phyloP scores from a whole-genome alignment of 1,140 invertebrate genomes.

The Drosophila littoralis region DNA sequence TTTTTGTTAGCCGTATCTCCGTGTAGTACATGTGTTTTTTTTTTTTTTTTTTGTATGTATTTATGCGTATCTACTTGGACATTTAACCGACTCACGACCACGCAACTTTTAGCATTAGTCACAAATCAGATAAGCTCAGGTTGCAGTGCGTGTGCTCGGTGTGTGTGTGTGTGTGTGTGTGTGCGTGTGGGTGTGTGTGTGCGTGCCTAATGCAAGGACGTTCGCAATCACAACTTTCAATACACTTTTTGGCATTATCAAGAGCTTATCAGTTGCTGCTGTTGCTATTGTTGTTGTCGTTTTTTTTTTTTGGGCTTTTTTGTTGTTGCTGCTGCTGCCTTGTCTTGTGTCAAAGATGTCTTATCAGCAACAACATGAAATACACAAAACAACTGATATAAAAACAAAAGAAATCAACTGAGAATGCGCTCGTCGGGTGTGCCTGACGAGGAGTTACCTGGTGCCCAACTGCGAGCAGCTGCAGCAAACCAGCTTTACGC shows the following conservation, averaged over 20 bases:
- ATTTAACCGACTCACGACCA: background rate
- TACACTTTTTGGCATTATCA: slow-evolving; percentile 47
- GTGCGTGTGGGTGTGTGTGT: slow-evolving; percentile 3
- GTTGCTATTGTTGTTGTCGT: slow-evolving; percentile 3
- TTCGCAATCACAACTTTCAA: slow-evolving; percentile 69
- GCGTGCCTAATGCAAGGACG: slow-evolving; percentile 60
- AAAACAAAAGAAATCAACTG: background rate
- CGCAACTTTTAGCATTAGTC: slow-evolving; percentile 19
- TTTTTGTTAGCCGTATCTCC: slow-evolving; percentile 17
- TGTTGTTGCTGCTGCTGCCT: slow-evolving; percentile 25
- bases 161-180: slow-evolving; percentile 4
- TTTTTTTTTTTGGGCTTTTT: slow-evolving; percentile 24
- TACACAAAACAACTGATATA: slow-evolving; percentile 4
- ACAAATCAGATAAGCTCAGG: slow-evolving; percentile 42
- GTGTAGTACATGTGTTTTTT: slow-evolving; percentile 16
- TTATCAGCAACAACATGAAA: slow-evolving; percentile 58
- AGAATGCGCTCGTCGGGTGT: too few species aligned
- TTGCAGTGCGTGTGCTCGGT: slow-evolving; percentile 10
- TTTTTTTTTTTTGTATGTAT: slow-evolving; percentile 22
- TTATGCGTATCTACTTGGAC: slow-evolving; percentile 39
- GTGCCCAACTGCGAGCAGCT: too few species aligned
- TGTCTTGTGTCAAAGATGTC: slow-evolving; percentile 68
- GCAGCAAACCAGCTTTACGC: too few species aligned
- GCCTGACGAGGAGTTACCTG: too few species aligned
- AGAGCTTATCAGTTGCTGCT: slow-evolving; percentile 56